These are phyloP conservation scores for Tapirus indicus DNA, from an alignment of 2,797 vertebrate genomes.

Conservation along the genomic window DNA sequence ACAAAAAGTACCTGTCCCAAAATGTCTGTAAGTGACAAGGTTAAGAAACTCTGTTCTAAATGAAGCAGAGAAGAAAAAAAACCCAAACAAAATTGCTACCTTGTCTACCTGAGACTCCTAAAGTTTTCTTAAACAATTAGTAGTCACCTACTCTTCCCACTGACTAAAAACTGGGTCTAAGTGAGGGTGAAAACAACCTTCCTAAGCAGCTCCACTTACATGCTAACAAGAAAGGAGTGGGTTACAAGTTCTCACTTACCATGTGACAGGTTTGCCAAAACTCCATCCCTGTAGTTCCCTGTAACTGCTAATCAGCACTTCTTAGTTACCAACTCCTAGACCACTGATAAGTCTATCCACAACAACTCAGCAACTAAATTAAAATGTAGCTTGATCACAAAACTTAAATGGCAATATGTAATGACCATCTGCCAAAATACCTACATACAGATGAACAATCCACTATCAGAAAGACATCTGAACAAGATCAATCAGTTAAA, in stretches of 20 bases:
- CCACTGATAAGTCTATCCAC: background rate
- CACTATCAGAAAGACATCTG: background rate
- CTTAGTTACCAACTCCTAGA: slow-evolving; percentile 24
- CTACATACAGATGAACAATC: background rate
- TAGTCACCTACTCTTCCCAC: background rate
- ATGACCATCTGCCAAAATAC: slow-evolving; percentile 19
- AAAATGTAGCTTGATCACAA: slow-evolving; percentile 5
- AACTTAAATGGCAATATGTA: slow-evolving; percentile 2
- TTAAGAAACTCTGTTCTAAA: slow-evolving; percentile 18
- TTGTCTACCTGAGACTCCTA: background rate
- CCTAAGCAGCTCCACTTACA: slow-evolving; percentile 52
- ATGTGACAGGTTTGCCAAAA: slow-evolving; percentile 36
- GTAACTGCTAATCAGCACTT: background rate
- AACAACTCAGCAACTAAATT: slow-evolving; percentile 39
- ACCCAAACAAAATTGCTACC: background rate
- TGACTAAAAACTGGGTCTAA: slow-evolving; percentile 10
- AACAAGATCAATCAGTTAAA: slow-evolving; percentile 30
- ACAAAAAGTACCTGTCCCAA: background rate
- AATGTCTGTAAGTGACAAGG: background rate
- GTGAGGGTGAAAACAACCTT: slow-evolving; percentile 37
- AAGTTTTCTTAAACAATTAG: slow-evolving; percentile 23
- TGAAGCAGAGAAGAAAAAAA: background rate
- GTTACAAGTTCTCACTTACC: slow-evolving; percentile 67
- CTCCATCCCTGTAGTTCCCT: background rate
- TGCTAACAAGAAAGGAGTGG: slow-evolving; percentile 55